These are phyloP conservation scores for Phoxinus dragarum DNA, from an alignment of 2,797 vertebrate genomes.

Conservation along the genomic window DNA sequence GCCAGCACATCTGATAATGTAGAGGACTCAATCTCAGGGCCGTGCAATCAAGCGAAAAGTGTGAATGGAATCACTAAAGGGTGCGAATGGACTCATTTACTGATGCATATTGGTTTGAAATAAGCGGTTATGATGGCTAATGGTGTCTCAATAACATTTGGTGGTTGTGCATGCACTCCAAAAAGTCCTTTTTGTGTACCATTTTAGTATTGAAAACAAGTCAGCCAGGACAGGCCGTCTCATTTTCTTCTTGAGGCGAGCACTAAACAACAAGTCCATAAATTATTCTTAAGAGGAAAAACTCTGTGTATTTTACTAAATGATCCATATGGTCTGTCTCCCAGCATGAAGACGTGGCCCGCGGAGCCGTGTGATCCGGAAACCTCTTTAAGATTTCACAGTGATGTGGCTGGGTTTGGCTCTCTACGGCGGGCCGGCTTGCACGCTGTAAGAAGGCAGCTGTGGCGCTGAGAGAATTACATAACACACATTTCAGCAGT, in stretches of 20 bases:
- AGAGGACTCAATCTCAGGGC: conserved; percentile 31
- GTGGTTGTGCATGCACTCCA: background rate
- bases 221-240: conserved; percentile 16
- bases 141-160: background rate
- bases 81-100: conserved; percentile 28
- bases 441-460: conserved; percentile 69
- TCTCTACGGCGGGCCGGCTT: conserved; percentile 27
- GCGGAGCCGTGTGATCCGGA: conserved; percentile 16
- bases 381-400: conserved; percentile 48
- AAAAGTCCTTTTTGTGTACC: background rate
- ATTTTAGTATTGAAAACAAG: conserved; percentile 6
- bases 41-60: conserved; percentile 39
- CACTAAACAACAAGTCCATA: conserved; percentile 14
- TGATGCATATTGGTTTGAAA: conserved; percentile 1
- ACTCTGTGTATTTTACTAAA: conserved; percentile 42
- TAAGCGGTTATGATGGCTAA: conserved; percentile 3
- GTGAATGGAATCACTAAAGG: conserved; percentile 42
- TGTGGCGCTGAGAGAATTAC: conserved; percentile 77
- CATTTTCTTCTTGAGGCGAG: background rate
- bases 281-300: conserved; percentile 39
- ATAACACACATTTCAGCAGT: conserved; percentile 67
- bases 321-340: conserved; percentile 34
- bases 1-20: conserved; percentile 39
- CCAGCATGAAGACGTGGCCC: conserved; percentile 30
- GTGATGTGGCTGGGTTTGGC: conserved; percentile 40